Conservation (phyloP, 2,888 invertebrate genomes). For the Aricia artaxerxes region DNA sequence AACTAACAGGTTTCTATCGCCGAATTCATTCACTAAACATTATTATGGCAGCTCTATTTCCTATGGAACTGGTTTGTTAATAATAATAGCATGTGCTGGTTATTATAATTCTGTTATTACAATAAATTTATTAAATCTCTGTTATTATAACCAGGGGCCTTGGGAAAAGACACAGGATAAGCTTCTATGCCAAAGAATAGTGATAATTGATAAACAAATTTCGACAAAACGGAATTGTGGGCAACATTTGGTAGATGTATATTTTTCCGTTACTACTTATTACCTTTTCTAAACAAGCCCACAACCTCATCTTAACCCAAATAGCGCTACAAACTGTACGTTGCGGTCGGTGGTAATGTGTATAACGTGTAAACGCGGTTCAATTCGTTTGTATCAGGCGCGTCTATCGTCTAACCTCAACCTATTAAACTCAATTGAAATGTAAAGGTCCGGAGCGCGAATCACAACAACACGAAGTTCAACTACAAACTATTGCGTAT, state of each 20-base stretch:
- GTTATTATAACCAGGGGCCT: too few species aligned
- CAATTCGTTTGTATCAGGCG: constrained; percentile 17
- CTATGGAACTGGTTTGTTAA: neutral
- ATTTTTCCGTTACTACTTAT: neutral
- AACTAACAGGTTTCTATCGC: constrained; percentile 40
- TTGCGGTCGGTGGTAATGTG: neutral
- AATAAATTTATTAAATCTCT: too few species aligned
- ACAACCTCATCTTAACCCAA: neutral
- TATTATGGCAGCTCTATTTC: neutral
- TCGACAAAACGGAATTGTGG: too few species aligned
- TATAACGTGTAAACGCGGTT: neutral
- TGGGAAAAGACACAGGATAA: too few species aligned
- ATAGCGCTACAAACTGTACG: neutral
- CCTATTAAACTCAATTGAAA: constrained; percentile 12
- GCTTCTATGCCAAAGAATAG: too few species aligned
- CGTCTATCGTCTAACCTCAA: neutral
- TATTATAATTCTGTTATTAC: neutral
- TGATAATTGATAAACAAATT: too few species aligned
- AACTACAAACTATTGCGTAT: neutral
- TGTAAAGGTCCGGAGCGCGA: constrained; percentile 6
- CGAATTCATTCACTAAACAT: constrained; percentile 35
- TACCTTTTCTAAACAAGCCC: neutral
- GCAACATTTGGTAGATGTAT: neutral
- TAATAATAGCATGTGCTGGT: neutral
- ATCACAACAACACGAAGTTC: neutral